Percentiles rank a stretch among this genome's conserved stretches.
Conservation (phyloP, 2,888 invertebrate species). For the Hirtodrosophila duncani region DNA sequence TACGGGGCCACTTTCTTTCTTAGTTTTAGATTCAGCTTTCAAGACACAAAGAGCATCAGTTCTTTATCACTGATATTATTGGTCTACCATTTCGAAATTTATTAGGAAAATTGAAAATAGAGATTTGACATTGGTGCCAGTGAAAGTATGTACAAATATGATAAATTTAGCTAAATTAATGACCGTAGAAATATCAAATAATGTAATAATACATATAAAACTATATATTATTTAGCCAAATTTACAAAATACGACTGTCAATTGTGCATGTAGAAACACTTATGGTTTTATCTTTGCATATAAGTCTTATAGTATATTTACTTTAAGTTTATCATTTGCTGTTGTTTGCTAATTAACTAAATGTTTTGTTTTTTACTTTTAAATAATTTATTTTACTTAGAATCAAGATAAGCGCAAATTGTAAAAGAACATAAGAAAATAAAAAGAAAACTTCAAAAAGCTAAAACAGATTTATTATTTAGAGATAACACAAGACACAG, state of each 20-base stretch:
- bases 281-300: constrained; percentile 30
- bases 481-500: constrained; percentile 3
- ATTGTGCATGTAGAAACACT: constrained; percentile 6
- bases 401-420: constrained; percentile 2
- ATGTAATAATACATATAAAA: constrained; percentile 7
- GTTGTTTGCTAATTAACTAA: constrained; percentile 49
- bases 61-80: too few species aligned
- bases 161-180: constrained; percentile 57
- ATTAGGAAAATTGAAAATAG: too few species aligned
- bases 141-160: constrained; percentile 75
- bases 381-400: constrained; percentile 55
- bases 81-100: too few species aligned
- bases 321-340: constrained; percentile 11
- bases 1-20: too few species aligned
- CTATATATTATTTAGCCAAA: constrained; percentile 48
- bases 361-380: constrained; percentile 68
- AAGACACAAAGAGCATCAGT: too few species aligned
- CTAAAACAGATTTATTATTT: constrained; percentile 16
- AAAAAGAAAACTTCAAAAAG: constrained; percentile 26
- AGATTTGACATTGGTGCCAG: constrained; percentile 70
- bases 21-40: too few species aligned
- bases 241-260: constrained; percentile 58
- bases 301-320: constrained; percentile 17
- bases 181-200: constrained; percentile 9
- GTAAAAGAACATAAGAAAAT: constrained; percentile 17